Evolutionary conservation across 1,140 invertebrate species (phyloP).

Genomic region (Aphelinus certus): DNA sequence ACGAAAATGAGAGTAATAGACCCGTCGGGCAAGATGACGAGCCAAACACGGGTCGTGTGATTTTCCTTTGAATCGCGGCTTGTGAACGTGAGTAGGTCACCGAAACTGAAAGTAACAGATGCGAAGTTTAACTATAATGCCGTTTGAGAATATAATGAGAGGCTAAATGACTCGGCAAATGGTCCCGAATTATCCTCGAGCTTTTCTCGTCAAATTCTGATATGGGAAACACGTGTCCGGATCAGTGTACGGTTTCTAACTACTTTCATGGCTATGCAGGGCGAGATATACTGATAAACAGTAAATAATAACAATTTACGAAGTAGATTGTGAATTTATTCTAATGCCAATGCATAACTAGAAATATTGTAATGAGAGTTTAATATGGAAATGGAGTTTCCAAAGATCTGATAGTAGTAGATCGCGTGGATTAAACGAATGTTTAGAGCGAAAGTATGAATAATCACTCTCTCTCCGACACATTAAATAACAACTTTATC

Average conservation of each 20-base stretch:
- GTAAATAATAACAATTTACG: too few relatives aligned
- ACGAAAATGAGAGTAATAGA: slow-evolving; percentile 21
- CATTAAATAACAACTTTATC: background rate
- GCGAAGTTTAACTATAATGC: background rate
- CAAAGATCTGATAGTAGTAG: background rate
- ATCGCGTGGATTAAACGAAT: background rate
- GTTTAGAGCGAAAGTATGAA: slow-evolving; percentile 3
- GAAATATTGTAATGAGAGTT: too few relatives aligned
- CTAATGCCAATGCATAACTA: too few relatives aligned
- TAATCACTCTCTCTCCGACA: background rate
- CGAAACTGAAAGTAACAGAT: slow-evolving; percentile 16
- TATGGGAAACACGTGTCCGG: too few relatives aligned
- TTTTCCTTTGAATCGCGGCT: background rate
- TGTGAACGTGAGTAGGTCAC: slow-evolving; percentile 24
- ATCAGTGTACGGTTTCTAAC: too few relatives aligned
- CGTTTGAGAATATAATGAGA: slow-evolving; percentile 9
- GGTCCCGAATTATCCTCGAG: too few relatives aligned
- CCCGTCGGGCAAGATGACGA: background rate
- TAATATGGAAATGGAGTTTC: background rate
- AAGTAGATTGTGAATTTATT: too few relatives aligned
- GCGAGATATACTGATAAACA: too few relatives aligned
- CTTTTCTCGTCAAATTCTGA: too few relatives aligned
- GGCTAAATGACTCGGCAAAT: too few relatives aligned
- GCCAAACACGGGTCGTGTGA: background rate
- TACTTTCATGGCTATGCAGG: too few relatives aligned